A percentile compares a stretch with the other conserved stretches of the same genome.
These are phyloP conservation scores for Indicator indicator DNA, from an alignment of 2,113 vertebrate species.

Conservation along the genomic window DNA sequence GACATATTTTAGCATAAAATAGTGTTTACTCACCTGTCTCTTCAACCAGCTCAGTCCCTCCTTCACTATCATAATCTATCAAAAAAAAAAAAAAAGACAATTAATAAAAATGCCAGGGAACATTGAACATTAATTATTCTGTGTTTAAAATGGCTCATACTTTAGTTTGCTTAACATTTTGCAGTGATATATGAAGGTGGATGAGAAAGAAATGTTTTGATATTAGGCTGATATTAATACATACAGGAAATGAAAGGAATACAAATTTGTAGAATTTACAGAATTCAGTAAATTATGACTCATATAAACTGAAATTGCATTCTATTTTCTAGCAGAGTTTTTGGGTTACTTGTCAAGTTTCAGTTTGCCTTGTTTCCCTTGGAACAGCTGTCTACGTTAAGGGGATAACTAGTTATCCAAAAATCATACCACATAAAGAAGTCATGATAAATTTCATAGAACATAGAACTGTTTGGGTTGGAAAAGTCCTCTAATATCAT, in stretches of 20 bases:
- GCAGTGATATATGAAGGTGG: background rate
- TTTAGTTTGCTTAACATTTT: background rate
- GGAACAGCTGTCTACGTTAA: background rate
- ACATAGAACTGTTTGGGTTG: no score
- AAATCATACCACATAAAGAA: background rate
- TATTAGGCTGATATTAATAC: background rate
- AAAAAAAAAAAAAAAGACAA: background rate
- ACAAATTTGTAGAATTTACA: background rate
- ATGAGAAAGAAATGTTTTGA: background rate
- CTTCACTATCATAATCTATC: constrained; percentile 69
- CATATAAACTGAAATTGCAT: background rate
- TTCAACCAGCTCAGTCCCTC: constrained; percentile 65
- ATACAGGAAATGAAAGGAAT: background rate
- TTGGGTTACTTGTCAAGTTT: background rate
- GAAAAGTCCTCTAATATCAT: no score
- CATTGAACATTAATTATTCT: background rate
- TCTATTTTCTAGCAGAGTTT: background rate
- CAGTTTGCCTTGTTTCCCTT: background rate
- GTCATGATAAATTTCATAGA: background rate
- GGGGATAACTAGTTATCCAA: background rate
- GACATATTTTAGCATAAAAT: background rate
- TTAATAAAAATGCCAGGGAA: background rate
- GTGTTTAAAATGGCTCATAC: background rate
- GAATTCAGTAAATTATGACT: background rate
- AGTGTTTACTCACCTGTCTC: constrained; percentile 68